Evolutionary conservation across 2,797 vertebrate species (phyloP).

Genomic region (Acanthiza pusilla): DNA sequence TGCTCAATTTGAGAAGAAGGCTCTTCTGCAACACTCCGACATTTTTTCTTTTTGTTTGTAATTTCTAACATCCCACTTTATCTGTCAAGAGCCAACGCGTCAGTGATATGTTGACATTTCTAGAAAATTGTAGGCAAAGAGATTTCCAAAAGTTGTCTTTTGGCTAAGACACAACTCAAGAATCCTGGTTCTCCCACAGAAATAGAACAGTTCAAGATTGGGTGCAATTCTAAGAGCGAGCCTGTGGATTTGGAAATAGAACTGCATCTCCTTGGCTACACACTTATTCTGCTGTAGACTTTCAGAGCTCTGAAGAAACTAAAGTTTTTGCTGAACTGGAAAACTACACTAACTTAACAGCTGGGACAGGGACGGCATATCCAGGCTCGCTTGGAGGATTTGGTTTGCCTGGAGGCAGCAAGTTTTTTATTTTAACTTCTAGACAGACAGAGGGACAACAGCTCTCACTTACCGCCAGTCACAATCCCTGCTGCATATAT

Average conservation of each 20-base stretch:
- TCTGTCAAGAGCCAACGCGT: not conserved
- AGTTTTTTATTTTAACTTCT: not conserved
- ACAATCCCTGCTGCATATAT: not conserved
- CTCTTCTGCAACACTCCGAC: not conserved
- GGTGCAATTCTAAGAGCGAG: not conserved
- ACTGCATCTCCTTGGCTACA: not conserved
- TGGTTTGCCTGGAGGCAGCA: not conserved
- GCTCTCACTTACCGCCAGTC: not conserved
- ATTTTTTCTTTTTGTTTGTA: not conserved
- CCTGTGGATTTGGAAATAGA: not conserved
- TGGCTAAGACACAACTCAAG: not conserved
- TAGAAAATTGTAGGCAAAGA: not conserved
- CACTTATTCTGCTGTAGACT: not conserved
- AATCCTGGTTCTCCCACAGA: not conserved
- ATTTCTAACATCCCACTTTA: not conserved
- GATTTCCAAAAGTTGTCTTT: not conserved
- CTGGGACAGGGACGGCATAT: not conserved
- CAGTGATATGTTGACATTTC: not conserved
- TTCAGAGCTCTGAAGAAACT: not conserved
- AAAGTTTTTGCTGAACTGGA: not conserved
- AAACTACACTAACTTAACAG: not conserved
- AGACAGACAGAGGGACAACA: not conserved
- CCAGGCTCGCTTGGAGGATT: not conserved
- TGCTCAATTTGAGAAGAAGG: not conserved
- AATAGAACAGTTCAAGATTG: not conserved